A percentile compares a stretch with the other conserved stretches of the same genome.
phyloP scores from a whole-genome alignment of 2,113 vertebrate species.

The Typhlomys cinereus region DNA sequence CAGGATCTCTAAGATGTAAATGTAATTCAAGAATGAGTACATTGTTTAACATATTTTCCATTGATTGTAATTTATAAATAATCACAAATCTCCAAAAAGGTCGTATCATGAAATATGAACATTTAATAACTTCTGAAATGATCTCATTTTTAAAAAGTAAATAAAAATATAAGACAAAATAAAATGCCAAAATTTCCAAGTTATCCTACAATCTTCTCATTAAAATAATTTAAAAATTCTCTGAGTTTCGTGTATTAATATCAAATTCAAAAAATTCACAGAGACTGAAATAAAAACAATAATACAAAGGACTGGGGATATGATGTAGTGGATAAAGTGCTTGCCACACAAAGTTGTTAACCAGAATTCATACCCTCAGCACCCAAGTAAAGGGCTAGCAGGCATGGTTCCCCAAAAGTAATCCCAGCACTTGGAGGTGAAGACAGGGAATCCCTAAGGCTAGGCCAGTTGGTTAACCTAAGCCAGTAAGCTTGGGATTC shows the following conservation, averaged over 20 bases:
- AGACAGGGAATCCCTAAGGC: too few relatives aligned
- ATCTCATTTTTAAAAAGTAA: constrained; percentile 21
- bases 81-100: background rate
- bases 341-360: too few relatives aligned
- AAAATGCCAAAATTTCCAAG: constrained; percentile 9
- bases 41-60: constrained; percentile 31
- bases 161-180: background rate
- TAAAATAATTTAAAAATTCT: constrained; percentile 12
- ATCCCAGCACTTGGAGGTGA: too few relatives aligned
- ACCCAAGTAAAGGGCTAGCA: too few relatives aligned
- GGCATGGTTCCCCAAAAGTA: too few relatives aligned
- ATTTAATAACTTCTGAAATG: background rate
- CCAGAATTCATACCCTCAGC: too few relatives aligned
- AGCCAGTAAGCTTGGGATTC: too few relatives aligned
- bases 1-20: constrained; percentile 33
- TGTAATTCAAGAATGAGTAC: constrained; percentile 17
- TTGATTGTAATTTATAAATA: background rate
- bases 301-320: too few relatives aligned
- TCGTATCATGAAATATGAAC: constrained; percentile 16
- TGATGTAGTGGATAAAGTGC: too few relatives aligned
- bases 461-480: too few relatives aligned
- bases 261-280: background rate
- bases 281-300: background rate
- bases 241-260: background rate
- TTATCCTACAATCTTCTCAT: background rate